Evolutionary conservation across 2,113 vertebrate species (phyloP), one percentile per base, ranked within the genome.

Genomic region (Tragelaphus imberbis): DNA sequence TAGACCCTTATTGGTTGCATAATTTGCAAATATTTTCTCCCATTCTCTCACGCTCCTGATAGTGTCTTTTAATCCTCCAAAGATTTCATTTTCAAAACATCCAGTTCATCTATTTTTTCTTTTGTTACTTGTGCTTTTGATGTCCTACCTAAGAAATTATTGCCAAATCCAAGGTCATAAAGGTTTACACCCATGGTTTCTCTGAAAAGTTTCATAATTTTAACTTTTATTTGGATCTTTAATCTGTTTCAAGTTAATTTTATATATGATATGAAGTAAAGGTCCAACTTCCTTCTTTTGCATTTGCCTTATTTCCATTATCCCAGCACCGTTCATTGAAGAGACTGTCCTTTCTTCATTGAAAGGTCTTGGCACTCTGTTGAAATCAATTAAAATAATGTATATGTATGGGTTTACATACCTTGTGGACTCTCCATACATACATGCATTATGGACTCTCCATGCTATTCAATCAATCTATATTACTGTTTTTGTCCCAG

Each of bases 251-350:
- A 55, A 40, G n/a, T 58, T 58, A 84, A 84, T 84, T 56, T 84
- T 15, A 25, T 56, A 56, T 36, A 36, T 21, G 13, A 56, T 84
- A 55, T 5, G 23, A 58, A 16, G 53, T 84, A 36, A 84, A n/a
- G 23, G 13, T 84, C n/a, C n/a, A 27, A 40, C n/a, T 84, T 84
- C 23, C 13, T 58, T 40, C 53, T 56, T 56, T 56, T 84, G 53
- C 13, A 9, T 40, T 2, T 84, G 81, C 21, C 23, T n/a, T n/a
- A n/a, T n/a, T n/a, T 56, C n/a, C 0, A 0, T 58, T 58, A 58
- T 84, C 23, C n/a, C 53, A 56, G 53, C n/a, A 84, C n/a, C 21
- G 1, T 40, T 56, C 23, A 8, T 10, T 40, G 53, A 56, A 27
- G 53, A 84, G 23, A 40, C 81, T 36, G 19, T 55, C 36, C 33